A percentile compares a stretch with the other conserved stretches of the same genome.
phyloP scores from a whole-genome alignment of 2,797 vertebrate genomes.

The Vespertilio murinus region DNA sequence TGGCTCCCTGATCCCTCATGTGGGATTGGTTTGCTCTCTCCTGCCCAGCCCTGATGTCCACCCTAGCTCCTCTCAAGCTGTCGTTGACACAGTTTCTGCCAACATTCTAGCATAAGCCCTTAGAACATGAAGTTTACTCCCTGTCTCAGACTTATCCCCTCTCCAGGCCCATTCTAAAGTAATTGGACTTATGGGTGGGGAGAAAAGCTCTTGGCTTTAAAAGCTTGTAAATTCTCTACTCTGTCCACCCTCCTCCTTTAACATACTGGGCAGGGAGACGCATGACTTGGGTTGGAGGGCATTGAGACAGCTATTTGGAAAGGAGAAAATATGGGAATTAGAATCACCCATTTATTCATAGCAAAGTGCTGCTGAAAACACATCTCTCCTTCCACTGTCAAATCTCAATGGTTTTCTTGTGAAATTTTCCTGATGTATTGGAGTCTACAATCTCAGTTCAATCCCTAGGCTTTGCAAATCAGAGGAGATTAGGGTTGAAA shows the following conservation, averaged over 20 bases:
- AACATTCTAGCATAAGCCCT: not conserved
- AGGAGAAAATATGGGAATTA: not conserved
- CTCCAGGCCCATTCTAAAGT: not conserved
- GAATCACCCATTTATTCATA: not conserved
- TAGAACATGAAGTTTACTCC: not conserved
- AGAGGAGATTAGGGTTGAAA: not conserved
- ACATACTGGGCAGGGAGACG: not conserved
- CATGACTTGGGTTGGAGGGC: not conserved
- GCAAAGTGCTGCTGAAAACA: not conserved
- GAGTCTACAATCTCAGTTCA: not conserved
- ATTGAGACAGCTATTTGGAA: not conserved
- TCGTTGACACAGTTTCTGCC: fast-evolving
- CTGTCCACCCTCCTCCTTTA: not conserved
- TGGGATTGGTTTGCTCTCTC: not conserved
- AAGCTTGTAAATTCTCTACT: not conserved
- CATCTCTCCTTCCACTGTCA: not conserved
- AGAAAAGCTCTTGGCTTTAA: not conserved
- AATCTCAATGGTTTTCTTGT: not conserved
- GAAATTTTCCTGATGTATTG: not conserved
- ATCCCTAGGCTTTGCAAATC: not conserved
- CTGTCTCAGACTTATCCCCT: not conserved
- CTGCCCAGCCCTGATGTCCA: not conserved
- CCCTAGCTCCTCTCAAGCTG: not conserved
- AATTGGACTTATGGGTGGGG: not conserved
- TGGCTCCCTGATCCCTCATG: not conserved